phyloP scores from a whole-genome alignment of 2,888 invertebrate species.

The Caenorhabditis japonica region DNA sequence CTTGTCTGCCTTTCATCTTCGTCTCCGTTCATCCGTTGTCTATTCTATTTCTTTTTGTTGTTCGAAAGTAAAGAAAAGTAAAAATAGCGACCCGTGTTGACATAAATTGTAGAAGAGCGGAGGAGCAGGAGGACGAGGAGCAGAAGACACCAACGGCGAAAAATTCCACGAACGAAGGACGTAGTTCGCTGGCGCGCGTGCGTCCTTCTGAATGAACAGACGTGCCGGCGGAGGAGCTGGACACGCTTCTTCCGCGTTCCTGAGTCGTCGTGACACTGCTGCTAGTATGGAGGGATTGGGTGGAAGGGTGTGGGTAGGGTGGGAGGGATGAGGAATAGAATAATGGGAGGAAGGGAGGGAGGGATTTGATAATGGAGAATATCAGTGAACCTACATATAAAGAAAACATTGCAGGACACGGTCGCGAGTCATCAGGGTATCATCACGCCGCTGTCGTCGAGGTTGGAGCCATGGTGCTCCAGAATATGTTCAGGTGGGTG shows the following conservation, averaged over 20 bases:
- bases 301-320: neutral
- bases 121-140: slow-evolving; percentile 1
- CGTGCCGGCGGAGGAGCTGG: slow-evolving; percentile 34
- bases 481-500: slow-evolving; percentile 75
- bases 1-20: too few species aligned
- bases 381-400: neutral
- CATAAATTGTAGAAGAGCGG: slow-evolving; percentile 25
- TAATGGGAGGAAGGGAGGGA: slow-evolving; percentile 12
- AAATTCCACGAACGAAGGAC: slow-evolving; percentile 18
- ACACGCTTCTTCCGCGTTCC: slow-evolving; percentile 48
- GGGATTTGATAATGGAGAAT: slow-evolving; percentile 21
- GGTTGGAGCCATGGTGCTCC: slow-evolving; percentile 77
- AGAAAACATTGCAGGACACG: slow-evolving; percentile 58
- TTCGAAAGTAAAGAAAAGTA: too few species aligned
- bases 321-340: slow-evolving; percentile 10
- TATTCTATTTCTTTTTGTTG: slow-evolving; percentile 1
- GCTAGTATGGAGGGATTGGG: slow-evolving; percentile 20
- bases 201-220: slow-evolving; percentile 49
- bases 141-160: slow-evolving; percentile 8
- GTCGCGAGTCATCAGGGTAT: slow-evolving; percentile 65
- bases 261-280: slow-evolving; percentile 43
- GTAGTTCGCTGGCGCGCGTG: slow-evolving; percentile 12
- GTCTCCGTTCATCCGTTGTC: neutral
- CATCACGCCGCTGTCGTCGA: slow-evolving; percentile 74
- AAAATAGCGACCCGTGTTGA: slow-evolving; percentile 12